Conservation (phyloP, 2,888 invertebrate genomes). For the Sinopyrophorus schimmeli region DNA sequence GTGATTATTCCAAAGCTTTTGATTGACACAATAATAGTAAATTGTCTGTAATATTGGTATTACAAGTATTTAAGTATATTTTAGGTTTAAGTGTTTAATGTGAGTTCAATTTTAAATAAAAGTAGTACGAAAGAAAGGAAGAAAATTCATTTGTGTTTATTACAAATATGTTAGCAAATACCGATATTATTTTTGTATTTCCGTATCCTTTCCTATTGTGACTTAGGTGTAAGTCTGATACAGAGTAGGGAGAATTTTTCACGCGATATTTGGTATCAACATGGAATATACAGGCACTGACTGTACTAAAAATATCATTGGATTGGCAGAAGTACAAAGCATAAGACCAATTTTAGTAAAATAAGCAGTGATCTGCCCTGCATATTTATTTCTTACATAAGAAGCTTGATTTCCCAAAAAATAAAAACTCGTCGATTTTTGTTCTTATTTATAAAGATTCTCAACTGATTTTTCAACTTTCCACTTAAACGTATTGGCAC, state of each 20-base stretch:
- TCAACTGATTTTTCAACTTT: neutral
- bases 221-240: constrained; percentile 30
- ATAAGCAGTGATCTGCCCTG: constrained; percentile 25
- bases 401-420: constrained; percentile 13
- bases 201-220: constrained; percentile 17
- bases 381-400: constrained; percentile 10
- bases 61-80: constrained; percentile 17
- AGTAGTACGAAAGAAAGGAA: neutral
- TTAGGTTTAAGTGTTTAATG: constrained; percentile 22
- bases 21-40: constrained; percentile 3
- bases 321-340: constrained; percentile 30
- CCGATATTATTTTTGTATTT: constrained; percentile 17
- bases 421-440: neutral
- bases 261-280: constrained; percentile 22
- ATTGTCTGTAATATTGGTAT: constrained; percentile 17
- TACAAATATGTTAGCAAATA: constrained; percentile 29
- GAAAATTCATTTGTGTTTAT: neutral
- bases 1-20: constrained; percentile 29
- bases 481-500: constrained; percentile 13
- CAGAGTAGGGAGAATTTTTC: constrained; percentile 20
- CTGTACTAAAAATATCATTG: constrained; percentile 27
- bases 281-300: constrained; percentile 13
- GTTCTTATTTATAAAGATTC: neutral
- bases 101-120: constrained; percentile 17
- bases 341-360: constrained; percentile 31